A percentile compares a stretch with the other conserved stretches of the same genome.
phyloP scores from a whole-genome alignment of 2,797 vertebrate genomes.

The Falco rusticolus region DNA sequence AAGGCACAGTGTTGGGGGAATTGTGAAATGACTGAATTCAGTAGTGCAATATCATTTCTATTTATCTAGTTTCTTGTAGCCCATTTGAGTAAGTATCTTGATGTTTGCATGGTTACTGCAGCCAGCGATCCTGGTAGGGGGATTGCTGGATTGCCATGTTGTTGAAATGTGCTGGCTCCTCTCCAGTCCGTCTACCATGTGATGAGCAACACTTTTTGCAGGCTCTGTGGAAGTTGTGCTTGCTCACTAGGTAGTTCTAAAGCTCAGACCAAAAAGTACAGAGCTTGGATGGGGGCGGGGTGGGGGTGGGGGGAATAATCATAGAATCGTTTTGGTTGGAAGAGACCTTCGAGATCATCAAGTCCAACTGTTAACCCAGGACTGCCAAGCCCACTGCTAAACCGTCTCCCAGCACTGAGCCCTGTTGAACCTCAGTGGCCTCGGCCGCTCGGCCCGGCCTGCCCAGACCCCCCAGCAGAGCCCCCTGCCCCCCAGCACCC shows the following conservation, averaged over 20 bases:
- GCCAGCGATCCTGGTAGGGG: rapidly evolving
- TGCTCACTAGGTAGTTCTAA: background rate
- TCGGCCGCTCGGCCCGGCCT: too few relatives aligned
- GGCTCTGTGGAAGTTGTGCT: background rate
- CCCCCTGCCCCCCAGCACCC: too few relatives aligned
- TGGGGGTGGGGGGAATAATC: background rate
- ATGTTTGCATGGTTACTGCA: background rate
- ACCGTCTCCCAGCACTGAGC: too few relatives aligned
- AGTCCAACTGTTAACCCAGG: too few relatives aligned
- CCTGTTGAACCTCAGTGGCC: too few relatives aligned
- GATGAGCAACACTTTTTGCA: background rate
- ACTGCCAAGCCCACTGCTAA: too few relatives aligned
- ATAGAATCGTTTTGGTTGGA: background rate
- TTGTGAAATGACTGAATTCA: background rate
- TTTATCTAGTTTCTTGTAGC: background rate
- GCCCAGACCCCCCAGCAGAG: too few relatives aligned
- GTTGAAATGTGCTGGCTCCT: background rate
- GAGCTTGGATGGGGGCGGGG: too few relatives aligned
- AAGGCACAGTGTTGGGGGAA: background rate
- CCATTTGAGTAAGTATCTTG: background rate
- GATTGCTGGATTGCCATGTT: background rate
- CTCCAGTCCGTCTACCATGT: background rate
- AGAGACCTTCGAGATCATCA: too few relatives aligned
- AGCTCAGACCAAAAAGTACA: background rate
- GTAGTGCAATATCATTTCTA: background rate